Conservation (phyloP, 2,113 vertebrate genomes). For the Pholis gunnellus region DNA sequence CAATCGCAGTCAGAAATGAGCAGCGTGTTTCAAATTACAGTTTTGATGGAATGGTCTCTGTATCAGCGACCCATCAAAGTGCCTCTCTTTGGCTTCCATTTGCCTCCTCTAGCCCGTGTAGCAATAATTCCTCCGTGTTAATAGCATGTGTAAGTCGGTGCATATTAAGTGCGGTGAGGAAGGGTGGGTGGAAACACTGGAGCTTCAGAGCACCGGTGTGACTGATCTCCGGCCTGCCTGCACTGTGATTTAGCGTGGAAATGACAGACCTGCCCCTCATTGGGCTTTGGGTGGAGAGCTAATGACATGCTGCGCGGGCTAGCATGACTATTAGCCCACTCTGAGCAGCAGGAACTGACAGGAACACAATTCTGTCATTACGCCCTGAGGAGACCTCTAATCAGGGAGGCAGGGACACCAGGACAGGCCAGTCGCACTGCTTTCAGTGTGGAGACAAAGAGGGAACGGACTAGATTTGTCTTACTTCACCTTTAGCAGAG, state of each 20-base stretch:
- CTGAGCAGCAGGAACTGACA: slow-evolving; percentile 78
- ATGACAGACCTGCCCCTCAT: slow-evolving; percentile 80
- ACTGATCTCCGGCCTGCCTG: slow-evolving; percentile 75
- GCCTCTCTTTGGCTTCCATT: slow-evolving; percentile 59
- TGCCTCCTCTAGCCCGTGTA: slow-evolving; percentile 43
- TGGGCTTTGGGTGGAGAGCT: slow-evolving; percentile 72
- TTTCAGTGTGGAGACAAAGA: slow-evolving; percentile 36
- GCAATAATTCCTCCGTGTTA: slow-evolving; percentile 59
- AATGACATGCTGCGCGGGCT: slow-evolving; percentile 80
- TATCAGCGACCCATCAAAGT: slow-evolving; percentile 56
- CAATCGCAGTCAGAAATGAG: slow-evolving; percentile 67
- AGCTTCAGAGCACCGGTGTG: slow-evolving; percentile 64
- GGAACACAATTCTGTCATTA: slow-evolving; percentile 85
- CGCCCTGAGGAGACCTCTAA: slow-evolving; percentile 80
- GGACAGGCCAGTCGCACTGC: slow-evolving; percentile 42
- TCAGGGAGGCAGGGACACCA: slow-evolving; percentile 72
- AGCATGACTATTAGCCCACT: slow-evolving; percentile 83
- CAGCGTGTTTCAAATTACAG: slow-evolving; percentile 61
- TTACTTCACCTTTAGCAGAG: slow-evolving; percentile 7
- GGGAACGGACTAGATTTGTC: background rate
- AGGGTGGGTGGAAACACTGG: slow-evolving; percentile 58
- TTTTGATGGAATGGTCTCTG: slow-evolving; percentile 62
- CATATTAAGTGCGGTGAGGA: slow-evolving; percentile 61
- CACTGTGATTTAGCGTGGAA: slow-evolving; percentile 80
- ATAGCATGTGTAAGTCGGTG: slow-evolving; percentile 54